These are phyloP conservation scores for Sapajus apella DNA, from an alignment of 2,113 vertebrate species.

Conservation along the genomic window DNA sequence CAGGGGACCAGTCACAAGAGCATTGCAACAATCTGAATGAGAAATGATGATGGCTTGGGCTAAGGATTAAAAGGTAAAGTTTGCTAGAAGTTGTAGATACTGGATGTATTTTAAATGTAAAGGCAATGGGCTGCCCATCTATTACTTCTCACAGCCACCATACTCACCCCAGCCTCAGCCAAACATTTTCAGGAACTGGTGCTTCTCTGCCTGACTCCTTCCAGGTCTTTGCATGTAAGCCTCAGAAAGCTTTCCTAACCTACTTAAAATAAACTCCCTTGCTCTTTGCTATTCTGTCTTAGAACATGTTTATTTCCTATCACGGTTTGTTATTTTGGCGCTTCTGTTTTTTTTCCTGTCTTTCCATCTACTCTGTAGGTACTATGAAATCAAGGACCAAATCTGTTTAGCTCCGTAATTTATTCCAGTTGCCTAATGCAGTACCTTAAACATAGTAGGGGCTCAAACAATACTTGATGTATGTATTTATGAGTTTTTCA, in stretches of 20 bases:
- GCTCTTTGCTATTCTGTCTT: background rate
- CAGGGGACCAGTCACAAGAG: background rate
- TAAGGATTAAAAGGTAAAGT: background rate
- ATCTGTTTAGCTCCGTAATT: slow-evolving; percentile 6
- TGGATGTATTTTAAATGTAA: background rate
- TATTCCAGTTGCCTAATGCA: background rate
- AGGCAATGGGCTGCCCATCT: background rate
- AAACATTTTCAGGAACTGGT: background rate
- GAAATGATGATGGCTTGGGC: background rate
- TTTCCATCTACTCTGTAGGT: background rate
- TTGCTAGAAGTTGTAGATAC: background rate
- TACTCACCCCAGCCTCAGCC: too few relatives aligned
- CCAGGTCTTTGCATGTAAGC: background rate
- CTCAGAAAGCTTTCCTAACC: background rate
- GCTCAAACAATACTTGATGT: background rate
- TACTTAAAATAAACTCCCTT: background rate
- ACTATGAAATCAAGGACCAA: background rate
- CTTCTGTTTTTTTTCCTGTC: background rate
- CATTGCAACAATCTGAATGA: background rate
- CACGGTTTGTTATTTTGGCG: background rate
- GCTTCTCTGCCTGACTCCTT: background rate
- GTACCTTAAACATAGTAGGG: background rate
- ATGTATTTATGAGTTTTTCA: background rate
- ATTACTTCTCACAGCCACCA: background rate
- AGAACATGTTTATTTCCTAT: background rate